Conservation (phyloP, 1,140 invertebrate species). For the Drosophila setifemur region DNA sequence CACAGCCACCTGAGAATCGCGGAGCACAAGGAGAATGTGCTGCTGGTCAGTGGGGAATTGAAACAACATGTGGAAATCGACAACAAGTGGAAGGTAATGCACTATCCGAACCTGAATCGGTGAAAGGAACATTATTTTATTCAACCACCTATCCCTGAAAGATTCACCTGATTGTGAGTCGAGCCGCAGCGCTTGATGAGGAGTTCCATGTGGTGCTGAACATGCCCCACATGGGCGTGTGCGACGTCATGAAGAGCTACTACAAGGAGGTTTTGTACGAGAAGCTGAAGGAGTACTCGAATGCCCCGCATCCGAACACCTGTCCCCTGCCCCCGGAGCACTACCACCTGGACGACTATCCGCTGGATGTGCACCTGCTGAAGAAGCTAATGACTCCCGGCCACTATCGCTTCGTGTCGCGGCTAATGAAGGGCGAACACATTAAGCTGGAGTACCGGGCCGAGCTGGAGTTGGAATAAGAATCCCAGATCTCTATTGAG, state of each 20-base stretch:
- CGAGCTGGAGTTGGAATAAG: conserved; percentile 7
- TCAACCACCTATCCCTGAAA: conserved; percentile 24
- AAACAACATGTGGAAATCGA: conserved; percentile 34
- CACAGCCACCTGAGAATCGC: conserved; percentile 25
- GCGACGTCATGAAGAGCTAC: conserved; percentile 41
- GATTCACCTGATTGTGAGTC: no score
- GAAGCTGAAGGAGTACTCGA: conserved; percentile 46
- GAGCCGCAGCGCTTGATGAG: neutral
- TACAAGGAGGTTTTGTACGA: conserved; percentile 64
- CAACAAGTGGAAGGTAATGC: conserved; percentile 59
- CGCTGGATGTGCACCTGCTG: conserved; percentile 19
- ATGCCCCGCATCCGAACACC: conserved; percentile 49
- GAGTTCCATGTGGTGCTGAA: conserved; percentile 15
- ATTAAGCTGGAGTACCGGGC: conserved; percentile 31
- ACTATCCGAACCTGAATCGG: neutral
- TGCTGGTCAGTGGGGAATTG: conserved; percentile 40
- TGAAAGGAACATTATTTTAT: no score
- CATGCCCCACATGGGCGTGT: conserved; percentile 16
- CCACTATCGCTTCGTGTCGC: conserved; percentile 25
- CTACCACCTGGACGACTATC: conserved; percentile 54
- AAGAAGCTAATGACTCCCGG: conserved; percentile 42
- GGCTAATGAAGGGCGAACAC: conserved; percentile 2
- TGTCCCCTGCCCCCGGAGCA: conserved; percentile 48
- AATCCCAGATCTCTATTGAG: neutral
- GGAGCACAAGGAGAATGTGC: conserved; percentile 19